Evolutionary conservation across 2,888 invertebrate genomes (phyloP), one percentile per base, ranked within the genome.

Genomic region (Plebejus argus): DNA sequence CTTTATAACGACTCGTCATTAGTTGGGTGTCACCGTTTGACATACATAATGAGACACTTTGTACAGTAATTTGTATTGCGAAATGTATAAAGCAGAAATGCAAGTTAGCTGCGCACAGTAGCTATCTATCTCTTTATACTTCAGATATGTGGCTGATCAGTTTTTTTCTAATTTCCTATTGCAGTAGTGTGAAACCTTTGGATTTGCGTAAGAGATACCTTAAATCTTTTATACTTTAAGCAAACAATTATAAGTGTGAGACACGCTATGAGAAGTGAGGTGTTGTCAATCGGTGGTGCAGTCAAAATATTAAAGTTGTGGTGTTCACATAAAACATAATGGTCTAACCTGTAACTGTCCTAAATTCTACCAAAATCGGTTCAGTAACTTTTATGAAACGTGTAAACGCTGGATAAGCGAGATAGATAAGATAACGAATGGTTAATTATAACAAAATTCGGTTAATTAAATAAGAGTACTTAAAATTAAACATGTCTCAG

Each of bases 1-100:
- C 74, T 74, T 74, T 74, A 74, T 74, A 74, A 74, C 74, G 45
- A 74, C 49, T 74, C 33, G 74, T 53, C 74, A 74, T 74, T 74
- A 74, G 74, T 74, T 74, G 74, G 74, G 74, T 74, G 74, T 74
- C 74, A 74, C 74, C 74, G 74, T 74, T 74, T 74, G 74, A 74
- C 74, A 53, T 74, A 53, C 45, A 74, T 74, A 74, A 74, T 74
- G 74, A 74, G 45, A 74, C 53, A 74, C 74, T 53, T 74, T 74
- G 74, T 74, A 33, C 28, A 23, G 74, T 74, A 74, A 74, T 74
- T 74, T 74, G 74, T 74, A 53, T 74, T 74, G 74, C 74, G 53
- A 74, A 74, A 74, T 74, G 74, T 74, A 74, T 74, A 74, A 74
- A 74, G 28, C 74, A 53, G 74, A 74, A 74, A n/a, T 74, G 53